Base-by-base conservation (phyloP, 2,888 invertebrate genomes). In the Xestobium rufovillosum region DNA sequence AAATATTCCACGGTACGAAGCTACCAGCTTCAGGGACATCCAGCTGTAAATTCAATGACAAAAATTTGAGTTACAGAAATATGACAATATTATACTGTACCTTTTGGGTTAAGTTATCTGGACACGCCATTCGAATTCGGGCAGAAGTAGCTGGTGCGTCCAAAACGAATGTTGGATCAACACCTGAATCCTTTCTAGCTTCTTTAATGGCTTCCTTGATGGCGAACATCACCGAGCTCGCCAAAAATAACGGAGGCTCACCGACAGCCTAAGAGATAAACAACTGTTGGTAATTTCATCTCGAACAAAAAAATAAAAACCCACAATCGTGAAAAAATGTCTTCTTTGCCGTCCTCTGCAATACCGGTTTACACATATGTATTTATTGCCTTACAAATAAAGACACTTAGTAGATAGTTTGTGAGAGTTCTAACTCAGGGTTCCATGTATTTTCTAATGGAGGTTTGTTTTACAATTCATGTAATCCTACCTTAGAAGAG, bases 161-260 rank as follows among this genome's bases (percentile, higher is more conserved):
- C 1, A 90, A 61, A 23, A 67, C 61, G 59, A 88, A 89, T 12
- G 34, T 38, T 1, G 60, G 59, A 3, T 65, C 56, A 3, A 75
- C 66, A 1, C 82, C 83, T 16, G 76, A 74, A 40, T 90, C 86
- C 10, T 62, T 60, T 13, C 95, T 72, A 0, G 89, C 88, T 0
- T 85, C 79, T 48, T 73, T 70, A 35, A 96, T 80, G 0, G 95
- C 95, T 53, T 84, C 82, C 59, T 83, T 85, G 43, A 94, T 88
- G 0, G 95, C 95, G 58, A 90, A 94, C 63, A 87, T 87, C 0
- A 78, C 80, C 0, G 91, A 80, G n/a, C 82, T 74, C 0, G 92
- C 89, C 44, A 95, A 70, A 59, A 95, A 91, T 3, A 96, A 64
- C 0, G 96, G 96, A 0, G 96, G 96, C 61, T 97, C 96, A 1